A percentile compares a stretch with the other conserved stretches of the same genome.
phyloP scores from a whole-genome alignment of 2,888 invertebrate species.

The Subacronicta megacephala region DNA sequence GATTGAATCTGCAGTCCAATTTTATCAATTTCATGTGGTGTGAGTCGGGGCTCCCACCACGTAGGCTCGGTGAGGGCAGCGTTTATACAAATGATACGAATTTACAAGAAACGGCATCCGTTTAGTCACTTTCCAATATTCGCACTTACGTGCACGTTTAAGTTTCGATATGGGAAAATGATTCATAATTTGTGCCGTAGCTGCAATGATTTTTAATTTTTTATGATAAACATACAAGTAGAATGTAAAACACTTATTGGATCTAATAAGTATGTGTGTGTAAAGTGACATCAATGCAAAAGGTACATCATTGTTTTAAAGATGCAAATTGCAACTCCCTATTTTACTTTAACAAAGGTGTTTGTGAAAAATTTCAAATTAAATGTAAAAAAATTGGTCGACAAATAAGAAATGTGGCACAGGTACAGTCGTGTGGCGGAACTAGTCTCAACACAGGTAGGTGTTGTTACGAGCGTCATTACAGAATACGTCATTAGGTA shows the following conservation, averaged over 20 bases:
- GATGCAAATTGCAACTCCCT: no score
- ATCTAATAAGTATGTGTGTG: no score
- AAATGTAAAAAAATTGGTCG: conserved; percentile 8
- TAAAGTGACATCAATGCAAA: no score
- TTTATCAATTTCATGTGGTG: conserved; percentile 44
- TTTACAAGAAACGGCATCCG: conserved; percentile 62
- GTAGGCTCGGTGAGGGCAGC: conserved; percentile 44
- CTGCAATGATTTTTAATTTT: no score
- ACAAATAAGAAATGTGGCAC: conserved; percentile 23
- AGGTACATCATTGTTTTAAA: no score
- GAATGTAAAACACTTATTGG: no score
- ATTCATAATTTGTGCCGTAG: conserved; percentile 1
- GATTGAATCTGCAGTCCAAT: conserved; percentile 9
- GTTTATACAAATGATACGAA: conserved; percentile 75
- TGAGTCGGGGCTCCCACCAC: conserved; percentile 33
- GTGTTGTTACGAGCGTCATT: conserved; percentile 65
- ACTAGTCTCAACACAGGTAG: conserved; percentile 41
- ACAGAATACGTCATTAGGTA: conserved; percentile 77
- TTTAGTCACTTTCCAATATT: conserved; percentile 60
- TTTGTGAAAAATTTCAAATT: background rate
- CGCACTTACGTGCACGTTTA: conserved; percentile 56
- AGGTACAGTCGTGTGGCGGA: conserved; percentile 26
- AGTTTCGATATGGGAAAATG: conserved; percentile 35
- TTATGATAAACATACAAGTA: no score
- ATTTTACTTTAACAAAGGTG: no score